Evolutionary conservation across 2,888 invertebrate species (phyloP).

Genomic region (Lithophane ornitopus): DNA sequence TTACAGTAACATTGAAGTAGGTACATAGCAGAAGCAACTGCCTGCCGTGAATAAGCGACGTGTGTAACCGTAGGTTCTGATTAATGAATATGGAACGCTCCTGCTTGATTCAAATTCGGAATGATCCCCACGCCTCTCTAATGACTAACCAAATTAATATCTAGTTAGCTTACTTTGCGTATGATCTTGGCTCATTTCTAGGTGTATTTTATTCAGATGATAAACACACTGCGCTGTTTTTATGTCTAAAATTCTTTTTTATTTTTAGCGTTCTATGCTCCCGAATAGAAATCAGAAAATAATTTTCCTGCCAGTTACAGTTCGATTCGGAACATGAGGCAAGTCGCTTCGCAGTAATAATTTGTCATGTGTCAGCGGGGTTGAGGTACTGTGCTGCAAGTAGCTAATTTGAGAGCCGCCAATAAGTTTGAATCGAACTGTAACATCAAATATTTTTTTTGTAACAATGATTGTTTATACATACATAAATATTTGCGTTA

Average conservation of each 20-base stretch:
- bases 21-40: conserved; percentile 12
- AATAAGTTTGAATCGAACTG: no score
- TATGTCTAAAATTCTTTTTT: not conserved
- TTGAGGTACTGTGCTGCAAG: no score
- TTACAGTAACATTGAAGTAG: not conserved
- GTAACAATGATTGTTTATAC: not conserved
- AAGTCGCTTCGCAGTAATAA: no score
- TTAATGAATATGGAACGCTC: conserved; percentile 66
- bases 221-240: not conserved
- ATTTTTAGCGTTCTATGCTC: not conserved
- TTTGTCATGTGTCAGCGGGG: no score
- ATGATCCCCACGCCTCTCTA: conserved; percentile 61
- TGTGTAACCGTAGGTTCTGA: conserved; percentile 48
- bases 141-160: conserved; percentile 67
- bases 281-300: not conserved
- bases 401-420: no score
- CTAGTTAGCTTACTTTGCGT: conserved; percentile 33
- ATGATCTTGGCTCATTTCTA: conserved; percentile 30
- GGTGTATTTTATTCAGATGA: not conserved
- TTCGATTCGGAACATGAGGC: no score
- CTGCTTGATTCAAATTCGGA: conserved; percentile 59
- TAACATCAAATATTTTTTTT: not conserved
- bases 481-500: not conserved
- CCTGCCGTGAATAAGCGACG: conserved; percentile 41
- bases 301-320: not conserved